Evolutionary conservation across 2,113 vertebrate genomes (phyloP), one percentile per base, ranked within the genome.

Genomic region (Tragelaphus strepsiceros): DNA sequence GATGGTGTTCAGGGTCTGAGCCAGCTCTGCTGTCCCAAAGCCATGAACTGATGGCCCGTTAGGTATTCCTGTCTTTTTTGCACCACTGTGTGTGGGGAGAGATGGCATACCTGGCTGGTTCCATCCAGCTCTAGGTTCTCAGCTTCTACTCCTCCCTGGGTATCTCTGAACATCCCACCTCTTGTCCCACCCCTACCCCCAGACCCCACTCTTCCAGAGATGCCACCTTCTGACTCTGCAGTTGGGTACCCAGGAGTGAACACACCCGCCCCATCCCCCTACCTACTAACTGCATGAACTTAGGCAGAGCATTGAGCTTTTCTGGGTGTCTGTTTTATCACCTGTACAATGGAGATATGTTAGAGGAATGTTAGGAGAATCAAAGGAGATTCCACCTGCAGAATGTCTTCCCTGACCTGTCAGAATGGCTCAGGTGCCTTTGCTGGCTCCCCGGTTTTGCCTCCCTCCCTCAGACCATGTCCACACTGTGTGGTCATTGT

Each of bases 251-350:
- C 6, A 87, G 51, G 53, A 62, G 26, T 89, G 30, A 91, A 61
- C 39, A 71, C 19, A 21, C 9, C 22, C 1, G 0, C 35, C 43
- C n/a, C 62, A 11, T 71, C 16, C 19, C 24, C 3, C 2, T 5
- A 17, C 74, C 71, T 54, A 84, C 21, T 71, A 74, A 67, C 32
- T 51, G 56, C n/a, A 39, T 62, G 78, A 86, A 24, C 30, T 95
- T 88, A 46, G n/a, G 32, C 24, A 56, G 86, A 61, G 9, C 24
- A 78, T 13, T 89, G 53, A 49, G 43, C 35, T 84, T 94, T 81
- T 39, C n/a, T 94, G 82, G 64, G 59, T 32, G 53, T 91, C 26
- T 16, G 24, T 90, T 88, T 90, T 24, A 92, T 90, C 56, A 82
- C n/a, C 56, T 67, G 32, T 88, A 51, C 51, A 53, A 56, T 67